Base-by-base conservation (phyloP, 1,140 invertebrate genomes). In the Calliphora vicina region DNA sequence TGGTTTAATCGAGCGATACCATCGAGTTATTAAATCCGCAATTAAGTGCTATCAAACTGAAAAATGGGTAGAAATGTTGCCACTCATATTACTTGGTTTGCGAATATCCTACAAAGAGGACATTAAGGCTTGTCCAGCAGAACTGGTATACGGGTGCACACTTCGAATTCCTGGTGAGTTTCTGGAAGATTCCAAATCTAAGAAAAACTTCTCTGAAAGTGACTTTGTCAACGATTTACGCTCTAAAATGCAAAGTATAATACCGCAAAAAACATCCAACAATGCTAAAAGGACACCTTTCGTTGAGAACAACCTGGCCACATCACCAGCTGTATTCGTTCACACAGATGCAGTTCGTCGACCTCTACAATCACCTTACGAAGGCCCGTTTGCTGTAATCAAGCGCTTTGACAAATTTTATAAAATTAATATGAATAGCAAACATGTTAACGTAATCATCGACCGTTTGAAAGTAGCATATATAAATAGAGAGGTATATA, bases 1-100 rank as follows among this genome's bases (percentile, higher is more conserved):
- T 80, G 91, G 91, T 0, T 87, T 91, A 85, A 85, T 92, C 4
- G 91, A 92, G 82, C 83, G 91, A 3, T 87, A 88, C 57, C 91
- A 92, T 82, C 84, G 91, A 0, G 20, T 26, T 2, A 20, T 83
- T 13, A 83, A 80, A 20, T 29, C 76, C 4, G 57, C 82, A 26
- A 45, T 83, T 8, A 88, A 83, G 80, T 88, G 87, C 29, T 85
- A 87, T 73, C 26, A 84, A 4, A 84, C 81, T 1, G 82, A 35
- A 20, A 27, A 82, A 10, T 92, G 91, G 91, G 83, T 84, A 1
- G 84, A 88, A 25, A 25, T 80, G 0, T 84, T 92, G 6, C 90
- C 91, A 2, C n/a, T n/a, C n/a, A n/a, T n/a, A n/a, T n/a, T n/a
- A n/a, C n/a, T n/a, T n/a, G n/a, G n/a, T n/a, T n/a, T n/a, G n/a